Base-by-base conservation (phyloP, 2,797 vertebrate genomes). In the Smutsia temminckii region DNA sequence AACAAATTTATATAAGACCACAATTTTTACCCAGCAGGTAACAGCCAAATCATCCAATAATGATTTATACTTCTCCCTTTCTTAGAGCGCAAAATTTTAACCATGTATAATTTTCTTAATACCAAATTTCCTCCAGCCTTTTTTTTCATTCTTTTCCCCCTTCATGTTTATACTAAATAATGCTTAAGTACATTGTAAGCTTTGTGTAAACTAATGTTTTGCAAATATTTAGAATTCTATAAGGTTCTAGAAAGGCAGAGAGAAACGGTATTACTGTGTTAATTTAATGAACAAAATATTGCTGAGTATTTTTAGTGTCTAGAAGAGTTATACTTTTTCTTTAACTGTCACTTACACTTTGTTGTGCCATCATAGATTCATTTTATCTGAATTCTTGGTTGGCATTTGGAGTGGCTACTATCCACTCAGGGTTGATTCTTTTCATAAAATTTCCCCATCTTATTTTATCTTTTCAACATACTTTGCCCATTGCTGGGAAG, bases 351-450 rank as follows among this genome's bases (percentile, higher is more conserved):
- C 74, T 3, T 0, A 96, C 89, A 93, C 37, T 93, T 95, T 95
- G 95, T 96, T 96, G 95, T 88, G 92, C 95, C 72, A 88, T 97
- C 71, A 91, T 71, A 91, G 88, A 94, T 13, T 3, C 64, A 84
- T 93, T 97, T 98, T 96, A 96, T 95, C 95, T 96, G 83, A 97
- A 84, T 17, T 96, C 97, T 74, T 97, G 74, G 97, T 94, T 97
- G 97, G 91, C 95, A 91, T 96, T 92, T 94, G 91, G 89, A 97
- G 93, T 94, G 81, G 32, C 63, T 95, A 84, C 92, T 94, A 89
- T 83, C 34, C 7, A 84, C 1, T 72, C 49, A 37, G 96, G 71
- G 92, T 85, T 77, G 69, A 84, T 95, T 96, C 89, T 93, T 81
- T 96, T 97, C 91, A 85, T 66, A 68, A 72, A 91, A 78, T 61